These are phyloP conservation scores for Gallinago jamesoni DNA, from an alignment of 2,113 vertebrate genomes.

Conservation along the genomic window DNA sequence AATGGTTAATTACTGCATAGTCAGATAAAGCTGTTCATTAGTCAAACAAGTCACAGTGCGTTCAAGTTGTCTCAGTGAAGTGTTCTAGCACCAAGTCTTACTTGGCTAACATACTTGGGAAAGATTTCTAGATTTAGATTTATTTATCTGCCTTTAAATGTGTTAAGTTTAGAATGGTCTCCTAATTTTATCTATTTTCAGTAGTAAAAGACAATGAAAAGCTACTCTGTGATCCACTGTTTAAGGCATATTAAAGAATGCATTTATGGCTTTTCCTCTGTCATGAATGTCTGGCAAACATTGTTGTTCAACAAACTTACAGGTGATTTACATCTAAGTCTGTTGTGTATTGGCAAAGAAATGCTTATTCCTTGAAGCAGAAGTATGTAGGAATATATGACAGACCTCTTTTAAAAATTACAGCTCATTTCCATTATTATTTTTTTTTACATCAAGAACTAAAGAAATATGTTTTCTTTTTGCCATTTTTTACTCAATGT, in stretches of 20 bases:
- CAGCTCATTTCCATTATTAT: background rate
- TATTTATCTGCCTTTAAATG: background rate
- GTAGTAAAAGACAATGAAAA: background rate
- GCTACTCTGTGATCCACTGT: background rate
- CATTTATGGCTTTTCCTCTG: background rate
- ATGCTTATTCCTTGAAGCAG: background rate
- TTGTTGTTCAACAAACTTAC: background rate
- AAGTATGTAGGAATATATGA: background rate
- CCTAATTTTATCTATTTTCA: background rate
- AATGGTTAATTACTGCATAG: background rate
- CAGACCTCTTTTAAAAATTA: background rate
- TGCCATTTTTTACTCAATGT: background rate
- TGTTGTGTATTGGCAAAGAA: background rate
- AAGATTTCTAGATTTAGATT: background rate
- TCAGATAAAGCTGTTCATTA: background rate
- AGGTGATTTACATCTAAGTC: background rate
- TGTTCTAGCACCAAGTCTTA: background rate
- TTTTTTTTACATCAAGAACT: background rate
- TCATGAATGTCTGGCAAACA: background rate
- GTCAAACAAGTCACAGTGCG: background rate
- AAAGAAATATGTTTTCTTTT: background rate
- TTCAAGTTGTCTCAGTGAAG: background rate
- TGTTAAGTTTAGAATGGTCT: background rate
- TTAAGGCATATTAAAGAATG: background rate
- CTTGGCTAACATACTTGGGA: background rate